A percentile compares a stretch with the other conserved stretches of the same genome.
Evolutionary conservation across 1,140 invertebrate genomes (phyloP).

Genomic region (Drosophila santomea): DNA sequence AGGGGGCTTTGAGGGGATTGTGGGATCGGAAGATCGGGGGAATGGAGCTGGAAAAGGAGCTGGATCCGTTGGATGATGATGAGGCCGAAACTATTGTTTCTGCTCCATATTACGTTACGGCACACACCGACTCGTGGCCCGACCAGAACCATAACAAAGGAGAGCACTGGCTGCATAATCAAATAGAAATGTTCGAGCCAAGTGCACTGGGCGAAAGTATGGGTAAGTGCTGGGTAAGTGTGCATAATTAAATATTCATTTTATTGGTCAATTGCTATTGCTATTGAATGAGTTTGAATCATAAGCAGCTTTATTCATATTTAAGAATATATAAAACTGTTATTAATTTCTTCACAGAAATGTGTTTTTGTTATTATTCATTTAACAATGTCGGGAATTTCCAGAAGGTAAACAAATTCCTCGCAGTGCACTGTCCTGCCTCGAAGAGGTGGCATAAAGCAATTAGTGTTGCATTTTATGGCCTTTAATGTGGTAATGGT

Average conservation of each 20-base stretch:
- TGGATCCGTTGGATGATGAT: conserved; percentile 36
- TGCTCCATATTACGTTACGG: conserved; percentile 69
- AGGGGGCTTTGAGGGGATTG: not conserved
- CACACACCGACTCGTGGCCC: conserved; percentile 50
- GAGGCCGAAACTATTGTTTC: conserved; percentile 68
- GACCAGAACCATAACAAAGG: conserved; percentile 35
- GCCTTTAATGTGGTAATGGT: conserved; percentile 83
- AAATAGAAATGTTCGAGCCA: conserved; percentile 64
- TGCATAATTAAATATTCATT: not conserved
- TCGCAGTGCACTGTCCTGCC: conserved; percentile 15
- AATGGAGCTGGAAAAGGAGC: conserved; percentile 11
- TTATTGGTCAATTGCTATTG: too few relatives aligned
- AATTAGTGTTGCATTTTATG: conserved; percentile 83
- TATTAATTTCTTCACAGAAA: too few relatives aligned
- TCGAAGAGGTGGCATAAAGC: conserved; percentile 67
- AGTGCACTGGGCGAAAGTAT: conserved; percentile 5
- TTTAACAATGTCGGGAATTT: too few relatives aligned
- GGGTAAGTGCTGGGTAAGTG: too few relatives aligned
- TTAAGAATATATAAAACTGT: too few relatives aligned
- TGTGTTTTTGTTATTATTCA: too few relatives aligned
- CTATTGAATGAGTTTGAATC: too few relatives aligned
- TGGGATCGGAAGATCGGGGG: not conserved
- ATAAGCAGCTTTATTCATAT: too few relatives aligned
- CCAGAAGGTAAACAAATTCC: not conserved
- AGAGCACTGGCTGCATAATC: conserved; percentile 69